Conservation (phyloP, 1,140 invertebrate genomes). For the Brachionus asplanchnoidis region DNA sequence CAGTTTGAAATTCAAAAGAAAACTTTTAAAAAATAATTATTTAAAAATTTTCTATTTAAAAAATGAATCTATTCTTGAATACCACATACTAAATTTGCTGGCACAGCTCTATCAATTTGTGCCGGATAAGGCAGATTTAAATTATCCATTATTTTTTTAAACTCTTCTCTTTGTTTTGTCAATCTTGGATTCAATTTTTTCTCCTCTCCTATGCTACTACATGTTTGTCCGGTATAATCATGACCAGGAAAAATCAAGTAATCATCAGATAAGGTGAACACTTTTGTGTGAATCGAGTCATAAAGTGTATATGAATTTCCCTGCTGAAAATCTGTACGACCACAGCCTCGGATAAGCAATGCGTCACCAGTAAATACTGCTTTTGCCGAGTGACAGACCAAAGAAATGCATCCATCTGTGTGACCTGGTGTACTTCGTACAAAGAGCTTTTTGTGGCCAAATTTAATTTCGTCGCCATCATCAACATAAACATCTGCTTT, state of each 20-base stretch:
- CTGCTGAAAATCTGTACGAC: conserved; percentile 65
- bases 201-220: conserved; percentile 83
- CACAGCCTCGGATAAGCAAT: conserved; percentile 74
- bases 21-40: not conserved
- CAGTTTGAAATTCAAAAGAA: not conserved
- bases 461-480: conserved; percentile 66
- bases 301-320: conserved; percentile 70
- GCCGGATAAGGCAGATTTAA: conserved; percentile 88
- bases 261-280: conserved; percentile 78
- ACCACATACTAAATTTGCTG: conserved; percentile 82
- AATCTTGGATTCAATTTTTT: conserved; percentile 82
- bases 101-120: conserved; percentile 85
- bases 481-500: conserved; percentile 74
- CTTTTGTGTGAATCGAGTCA: conserved; percentile 78
- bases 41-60: no score
- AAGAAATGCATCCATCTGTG: conserved; percentile 80
- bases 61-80: conserved; percentile 57
- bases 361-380: conserved; percentile 92
- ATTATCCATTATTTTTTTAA: conserved; percentile 85
- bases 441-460: conserved; percentile 62
- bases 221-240: conserved; percentile 73
- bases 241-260: conserved; percentile 85
- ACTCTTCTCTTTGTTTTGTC: conserved; percentile 75
- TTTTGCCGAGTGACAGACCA: conserved; percentile 66
- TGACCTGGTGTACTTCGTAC: conserved; percentile 76